phyloP scores from a whole-genome alignment of 2,113 vertebrate genomes.

The Mormyrus lacerda region DNA sequence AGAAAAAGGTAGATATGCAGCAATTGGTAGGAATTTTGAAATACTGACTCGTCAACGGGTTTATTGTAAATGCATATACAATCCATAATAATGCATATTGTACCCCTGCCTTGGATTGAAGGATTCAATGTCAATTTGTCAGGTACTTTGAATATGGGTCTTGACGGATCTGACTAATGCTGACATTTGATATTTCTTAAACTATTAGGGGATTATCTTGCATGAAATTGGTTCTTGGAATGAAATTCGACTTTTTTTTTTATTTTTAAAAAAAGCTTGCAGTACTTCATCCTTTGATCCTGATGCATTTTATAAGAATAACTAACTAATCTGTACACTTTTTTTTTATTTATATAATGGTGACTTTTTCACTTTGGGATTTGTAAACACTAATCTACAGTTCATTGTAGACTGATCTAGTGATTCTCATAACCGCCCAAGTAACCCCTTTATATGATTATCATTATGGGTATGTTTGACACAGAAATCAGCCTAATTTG shows the following conservation, averaged over 20 bases:
- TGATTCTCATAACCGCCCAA: neutral
- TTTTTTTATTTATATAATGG: neutral
- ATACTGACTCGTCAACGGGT: neutral
- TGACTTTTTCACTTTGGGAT: neutral
- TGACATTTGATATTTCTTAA: slow-evolving; percentile 9
- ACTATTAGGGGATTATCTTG: neutral
- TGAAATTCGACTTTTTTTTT: neutral
- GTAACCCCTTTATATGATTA: neutral
- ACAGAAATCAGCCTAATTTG: neutral
- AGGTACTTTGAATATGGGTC: slow-evolving; percentile 15
- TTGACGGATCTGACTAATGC: slow-evolving; percentile 7
- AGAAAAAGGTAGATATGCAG: neutral
- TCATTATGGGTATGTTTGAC: neutral
- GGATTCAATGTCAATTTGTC: neutral
- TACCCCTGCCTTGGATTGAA: neutral
- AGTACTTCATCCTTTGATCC: neutral
- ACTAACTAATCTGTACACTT: neutral
- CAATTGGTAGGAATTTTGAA: neutral
- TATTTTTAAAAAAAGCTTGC: neutral
- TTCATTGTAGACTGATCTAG: neutral
- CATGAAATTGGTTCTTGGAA: neutral
- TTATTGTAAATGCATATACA: neutral
- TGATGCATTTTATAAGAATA: neutral
- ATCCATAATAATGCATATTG: neutral
- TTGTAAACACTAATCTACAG: neutral